phyloP scores from a whole-genome alignment of 2,797 vertebrate species.

The Melanotaenia trifasciata region DNA sequence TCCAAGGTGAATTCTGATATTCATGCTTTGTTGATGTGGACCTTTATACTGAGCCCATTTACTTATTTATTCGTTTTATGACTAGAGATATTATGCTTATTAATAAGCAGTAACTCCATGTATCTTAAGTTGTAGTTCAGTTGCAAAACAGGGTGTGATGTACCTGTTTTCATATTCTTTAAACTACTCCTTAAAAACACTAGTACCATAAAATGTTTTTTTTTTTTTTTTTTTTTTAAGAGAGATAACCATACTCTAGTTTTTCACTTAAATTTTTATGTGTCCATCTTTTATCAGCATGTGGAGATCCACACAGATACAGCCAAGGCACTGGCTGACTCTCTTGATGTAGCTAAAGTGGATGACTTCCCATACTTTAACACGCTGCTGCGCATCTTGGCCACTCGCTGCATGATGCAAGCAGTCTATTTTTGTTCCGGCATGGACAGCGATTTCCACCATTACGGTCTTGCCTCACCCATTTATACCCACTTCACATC shows the following conservation, averaged over 20 bases:
- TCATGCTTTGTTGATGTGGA: not conserved
- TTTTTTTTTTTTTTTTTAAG: not conserved
- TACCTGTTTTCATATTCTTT: not conserved
- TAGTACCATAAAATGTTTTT: not conserved
- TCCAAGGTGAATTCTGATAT: constrained; percentile 84
- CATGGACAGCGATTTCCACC: constrained; percentile 97
- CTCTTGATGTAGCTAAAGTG: constrained; percentile 88
- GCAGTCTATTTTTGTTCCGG: constrained; percentile 98
- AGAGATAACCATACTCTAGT: not conserved
- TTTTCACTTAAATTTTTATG: not conserved
- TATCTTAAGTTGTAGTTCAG: not conserved
- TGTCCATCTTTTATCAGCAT: constrained; percentile 74
- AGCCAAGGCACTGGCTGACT: constrained; percentile 94
- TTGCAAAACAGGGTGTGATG: not conserved
- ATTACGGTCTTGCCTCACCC: constrained; percentile 95
- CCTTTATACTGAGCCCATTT: not conserved
- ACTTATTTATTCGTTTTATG: not conserved
- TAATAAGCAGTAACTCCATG: not conserved
- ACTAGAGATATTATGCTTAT: not conserved
- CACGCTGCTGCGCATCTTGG: constrained; percentile 92
- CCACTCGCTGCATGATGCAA: constrained; percentile 99
- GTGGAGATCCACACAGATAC: constrained; percentile 91
- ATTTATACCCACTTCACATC: constrained; percentile 99
- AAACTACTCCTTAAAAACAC: too few relatives aligned
- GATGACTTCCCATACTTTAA: constrained; percentile 91